Evolutionary conservation across 1,140 invertebrate species (phyloP), one percentile per base, ranked within the genome.

Genomic region (Drosophila bocki): DNA sequence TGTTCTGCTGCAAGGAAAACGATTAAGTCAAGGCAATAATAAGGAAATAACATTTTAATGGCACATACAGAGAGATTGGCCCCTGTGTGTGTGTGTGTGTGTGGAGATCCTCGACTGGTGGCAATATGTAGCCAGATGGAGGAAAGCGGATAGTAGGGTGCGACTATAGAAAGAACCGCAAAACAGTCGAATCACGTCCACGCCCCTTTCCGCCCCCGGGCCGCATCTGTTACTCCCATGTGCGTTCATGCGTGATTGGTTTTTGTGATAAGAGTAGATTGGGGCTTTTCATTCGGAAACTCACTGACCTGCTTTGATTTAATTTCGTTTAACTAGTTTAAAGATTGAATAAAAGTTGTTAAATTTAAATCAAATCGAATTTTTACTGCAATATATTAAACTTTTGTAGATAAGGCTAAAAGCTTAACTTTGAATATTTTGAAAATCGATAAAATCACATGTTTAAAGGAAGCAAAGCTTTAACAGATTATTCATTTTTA

Each of bases 21-120:
- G 83, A 74, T 87, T 83, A 88, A 80, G 80, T 82, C 75, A 59
- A 78, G 81, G 81, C 84, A 87, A 87, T 88, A 88, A 88, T 88
- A 90, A 91, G 85, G 85, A 88, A 88, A 88, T 90, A 88, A 88
- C 81, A 85, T 88, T 88, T 90, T 90, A 88, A 88, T 88, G 83
- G 75, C 50, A 70, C 64, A 72, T 51, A 22, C 22, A 59, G 70
- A 26, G 68, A 72, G 54, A 72, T 60, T 72, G 65, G 51, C 65
- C 39, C 11, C 33, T 29, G 26, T 22, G 13, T 17, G 29, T 22
- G 67, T 22, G 17, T 44, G 35, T 19, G 26, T 26, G n/a, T 54
- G 62, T 22, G 57, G 39, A 59, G 67, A 56, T 56, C 53, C 53
- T 56, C 53, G 53, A n/a, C 35, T 56, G 53, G 53, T 56, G 35